Conservation (phyloP, 2,113 vertebrate genomes). For the Uria lomvia region DNA sequence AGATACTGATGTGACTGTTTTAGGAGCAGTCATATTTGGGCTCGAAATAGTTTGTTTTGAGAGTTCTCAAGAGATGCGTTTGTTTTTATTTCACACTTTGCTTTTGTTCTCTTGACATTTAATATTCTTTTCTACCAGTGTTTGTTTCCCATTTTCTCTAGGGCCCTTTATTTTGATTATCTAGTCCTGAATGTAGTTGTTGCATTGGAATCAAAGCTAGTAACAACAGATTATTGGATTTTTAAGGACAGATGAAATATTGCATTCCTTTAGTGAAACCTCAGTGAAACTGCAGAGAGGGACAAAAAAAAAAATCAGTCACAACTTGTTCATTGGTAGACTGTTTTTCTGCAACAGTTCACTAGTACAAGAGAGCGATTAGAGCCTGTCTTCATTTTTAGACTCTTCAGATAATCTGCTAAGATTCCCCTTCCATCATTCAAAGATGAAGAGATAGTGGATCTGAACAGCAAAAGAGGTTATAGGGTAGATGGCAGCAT, state of each 20-base stretch:
- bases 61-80: slow-evolving; percentile 35
- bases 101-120: slow-evolving; percentile 57
- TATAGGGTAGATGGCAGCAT: not conserved
- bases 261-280: not conserved
- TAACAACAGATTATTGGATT: not conserved
- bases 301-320: not conserved
- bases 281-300: not conserved
- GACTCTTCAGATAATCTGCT: not conserved
- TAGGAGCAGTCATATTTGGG: slow-evolving; percentile 11
- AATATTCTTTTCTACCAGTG: slow-evolving; percentile 19
- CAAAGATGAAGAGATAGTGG: not conserved
- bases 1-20: not conserved
- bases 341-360: not conserved
- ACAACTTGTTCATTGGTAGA: not conserved
- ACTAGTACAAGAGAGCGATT: not conserved
- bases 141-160: slow-evolving; percentile 43
- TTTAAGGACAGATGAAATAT: not conserved
- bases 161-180: slow-evolving; percentile 36
- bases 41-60: slow-evolving; percentile 21
- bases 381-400: not conserved
- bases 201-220: not conserved
- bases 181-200: not conserved
- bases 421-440: not conserved
- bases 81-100: slow-evolving; percentile 57
- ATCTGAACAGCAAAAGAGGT: not conserved